Evolutionary conservation across 2,797 vertebrate genomes (phyloP).

Genomic region (Enteromius radiatus): DNA sequence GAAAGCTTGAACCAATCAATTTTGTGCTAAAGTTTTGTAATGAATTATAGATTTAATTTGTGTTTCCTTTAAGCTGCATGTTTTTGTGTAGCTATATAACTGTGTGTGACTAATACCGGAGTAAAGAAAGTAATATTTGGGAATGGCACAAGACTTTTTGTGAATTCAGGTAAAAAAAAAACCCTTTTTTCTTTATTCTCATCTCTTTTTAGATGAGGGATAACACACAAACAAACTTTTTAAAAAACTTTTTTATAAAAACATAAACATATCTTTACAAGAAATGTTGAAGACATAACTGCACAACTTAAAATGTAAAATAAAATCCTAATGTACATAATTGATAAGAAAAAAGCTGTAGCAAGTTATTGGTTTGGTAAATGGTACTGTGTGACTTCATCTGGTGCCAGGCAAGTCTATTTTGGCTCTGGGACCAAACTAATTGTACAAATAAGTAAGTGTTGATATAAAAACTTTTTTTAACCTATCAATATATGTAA

Average conservation of each 20-base stretch:
- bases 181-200: background rate
- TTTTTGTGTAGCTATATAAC: conserved; percentile 36
- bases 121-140: conserved; percentile 55
- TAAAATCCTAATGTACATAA: background rate
- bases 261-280: background rate
- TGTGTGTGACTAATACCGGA: conserved; percentile 34
- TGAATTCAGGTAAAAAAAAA: conserved; percentile 44
- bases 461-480: too few species aligned
- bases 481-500: too few species aligned
- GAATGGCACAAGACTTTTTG: conserved; percentile 48
- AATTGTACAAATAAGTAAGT: conserved; percentile 62
- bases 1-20: background rate
- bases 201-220: background rate
- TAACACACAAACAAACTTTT: background rate
- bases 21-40: background rate
- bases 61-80: background rate
- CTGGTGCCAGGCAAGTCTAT: conserved; percentile 44
- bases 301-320: background rate
- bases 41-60: background rate
- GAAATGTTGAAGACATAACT: background rate
- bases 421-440: conserved; percentile 61
- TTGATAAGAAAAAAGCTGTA: background rate
- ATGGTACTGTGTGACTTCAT: conserved; percentile 65
- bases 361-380: conserved; percentile 33
- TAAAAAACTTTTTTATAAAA: too few species aligned